Conservation (phyloP, 2,888 invertebrate species). For the Neoascia interrupta region DNA sequence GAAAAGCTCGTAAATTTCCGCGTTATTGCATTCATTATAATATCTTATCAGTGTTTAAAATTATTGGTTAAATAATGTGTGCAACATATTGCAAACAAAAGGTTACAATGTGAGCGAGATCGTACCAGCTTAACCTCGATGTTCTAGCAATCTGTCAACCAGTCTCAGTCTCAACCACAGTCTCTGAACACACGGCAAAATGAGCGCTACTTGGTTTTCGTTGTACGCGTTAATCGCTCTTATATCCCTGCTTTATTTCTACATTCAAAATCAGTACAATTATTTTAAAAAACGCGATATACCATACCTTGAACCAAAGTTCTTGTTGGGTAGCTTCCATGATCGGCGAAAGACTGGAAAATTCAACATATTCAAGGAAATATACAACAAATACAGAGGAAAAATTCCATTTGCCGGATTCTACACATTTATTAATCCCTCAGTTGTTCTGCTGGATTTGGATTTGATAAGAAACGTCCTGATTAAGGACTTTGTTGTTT, state of each 20-base stretch:
- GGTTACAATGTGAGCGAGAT: too few species aligned
- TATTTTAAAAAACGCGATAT: slow-evolving; percentile 72
- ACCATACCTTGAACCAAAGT: slow-evolving; percentile 63
- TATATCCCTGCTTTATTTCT: neutral
- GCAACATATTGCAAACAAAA: too few species aligned
- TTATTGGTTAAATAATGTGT: too few species aligned
- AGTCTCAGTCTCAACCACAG: too few species aligned
- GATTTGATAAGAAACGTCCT: slow-evolving; percentile 75
- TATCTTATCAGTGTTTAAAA: too few species aligned
- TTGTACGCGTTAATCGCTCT: slow-evolving; percentile 17
- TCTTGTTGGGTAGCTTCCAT: slow-evolving; percentile 2
- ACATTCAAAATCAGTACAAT: neutral
- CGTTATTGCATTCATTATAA: too few species aligned
- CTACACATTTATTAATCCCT: slow-evolving; percentile 74
- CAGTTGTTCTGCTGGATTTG: slow-evolving; percentile 74
- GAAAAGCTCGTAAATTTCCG: too few species aligned
- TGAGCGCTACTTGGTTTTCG: too few species aligned
- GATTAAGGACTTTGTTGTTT: slow-evolving; percentile 73
- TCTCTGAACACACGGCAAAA: too few species aligned
- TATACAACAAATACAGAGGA: slow-evolving; percentile 72
- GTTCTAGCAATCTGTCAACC: too few species aligned
- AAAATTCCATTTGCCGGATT: slow-evolving; percentile 75
- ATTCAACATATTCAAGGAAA: slow-evolving; percentile 67
- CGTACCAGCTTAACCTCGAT: too few species aligned
- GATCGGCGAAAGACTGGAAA: slow-evolving; percentile 70